A percentile compares a stretch with the other conserved stretches of the same genome.
These are phyloP conservation scores for Prietella phreatophila DNA, from an alignment of 2,113 vertebrate species.

Conservation along the genomic window DNA sequence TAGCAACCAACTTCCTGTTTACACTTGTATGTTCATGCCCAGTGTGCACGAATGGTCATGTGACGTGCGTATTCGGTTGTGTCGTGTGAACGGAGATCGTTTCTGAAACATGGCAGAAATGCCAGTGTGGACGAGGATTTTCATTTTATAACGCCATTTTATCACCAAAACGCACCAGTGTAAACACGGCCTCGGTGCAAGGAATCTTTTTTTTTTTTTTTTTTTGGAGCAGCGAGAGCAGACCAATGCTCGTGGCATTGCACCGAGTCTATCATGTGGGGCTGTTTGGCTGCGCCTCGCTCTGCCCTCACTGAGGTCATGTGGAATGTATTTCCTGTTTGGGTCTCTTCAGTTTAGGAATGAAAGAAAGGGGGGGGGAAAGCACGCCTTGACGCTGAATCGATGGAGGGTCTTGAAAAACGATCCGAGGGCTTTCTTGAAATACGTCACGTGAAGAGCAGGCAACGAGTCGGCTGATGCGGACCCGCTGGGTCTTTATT, in stretches of 20 bases:
- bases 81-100: no score
- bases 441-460: background rate
- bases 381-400: slow-evolving; percentile 22
- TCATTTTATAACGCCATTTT: no score
- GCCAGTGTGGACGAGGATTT: no score
- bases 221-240: background rate
- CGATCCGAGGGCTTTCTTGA: background rate
- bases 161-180: no score
- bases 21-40: no score
- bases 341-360: slow-evolving; percentile 47
- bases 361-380: slow-evolving; percentile 25
- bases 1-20: no score
- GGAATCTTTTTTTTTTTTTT: background rate
- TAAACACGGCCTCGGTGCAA: no score
- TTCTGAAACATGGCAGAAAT: no score
- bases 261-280: slow-evolving; percentile 25
- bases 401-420: slow-evolving; percentile 1
- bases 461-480: background rate
- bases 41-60: no score
- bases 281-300: slow-evolving; percentile 32
- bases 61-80: no score
- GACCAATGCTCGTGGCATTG: slow-evolving; percentile 25
- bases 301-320: slow-evolving; percentile 54
- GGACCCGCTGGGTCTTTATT: background rate
- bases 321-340: slow-evolving; percentile 65